phyloP scores from a whole-genome alignment of 2,113 vertebrate genomes.

The Elachura formosa region DNA sequence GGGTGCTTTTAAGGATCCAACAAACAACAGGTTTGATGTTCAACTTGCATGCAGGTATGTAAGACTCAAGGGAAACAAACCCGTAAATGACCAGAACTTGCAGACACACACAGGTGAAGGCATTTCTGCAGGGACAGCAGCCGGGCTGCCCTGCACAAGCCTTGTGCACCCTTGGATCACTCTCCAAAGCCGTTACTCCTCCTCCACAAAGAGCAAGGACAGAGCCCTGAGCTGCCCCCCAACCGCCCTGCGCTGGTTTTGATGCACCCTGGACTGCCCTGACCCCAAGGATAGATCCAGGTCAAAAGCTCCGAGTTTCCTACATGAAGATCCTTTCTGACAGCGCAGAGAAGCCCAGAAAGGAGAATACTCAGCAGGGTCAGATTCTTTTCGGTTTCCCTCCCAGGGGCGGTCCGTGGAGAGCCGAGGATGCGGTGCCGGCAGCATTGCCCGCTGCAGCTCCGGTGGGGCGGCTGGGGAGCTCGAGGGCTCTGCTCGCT shows the following conservation, averaged over 20 bases:
- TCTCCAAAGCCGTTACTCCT: background rate
- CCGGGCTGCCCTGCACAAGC: background rate
- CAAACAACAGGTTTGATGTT: background rate
- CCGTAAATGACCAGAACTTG: background rate
- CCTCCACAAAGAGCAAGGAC: background rate
- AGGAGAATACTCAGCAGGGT: background rate
- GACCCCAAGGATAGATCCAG: background rate
- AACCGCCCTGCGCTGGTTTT: background rate
- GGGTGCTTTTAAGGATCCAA: background rate
- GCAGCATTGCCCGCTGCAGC: background rate
- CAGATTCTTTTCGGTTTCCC: background rate
- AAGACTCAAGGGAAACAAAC: background rate
- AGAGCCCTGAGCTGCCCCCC: background rate
- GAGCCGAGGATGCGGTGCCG: background rate
- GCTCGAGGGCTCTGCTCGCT: background rate
- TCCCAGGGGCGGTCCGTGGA: background rate
- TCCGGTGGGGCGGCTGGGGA: too few relatives aligned
- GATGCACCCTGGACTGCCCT: background rate
- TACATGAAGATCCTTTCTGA: background rate
- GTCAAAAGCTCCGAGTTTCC: background rate
- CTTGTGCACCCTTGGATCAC: background rate
- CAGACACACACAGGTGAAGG: background rate
- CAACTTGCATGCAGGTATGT: background rate
- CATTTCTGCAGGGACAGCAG: background rate
- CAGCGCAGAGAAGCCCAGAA: background rate